A percentile compares a stretch with the other conserved stretches of the same genome.
These are phyloP conservation scores for Phocides pigmalion DNA, from an alignment of 1,140 invertebrate species.

Conservation along the genomic window DNA sequence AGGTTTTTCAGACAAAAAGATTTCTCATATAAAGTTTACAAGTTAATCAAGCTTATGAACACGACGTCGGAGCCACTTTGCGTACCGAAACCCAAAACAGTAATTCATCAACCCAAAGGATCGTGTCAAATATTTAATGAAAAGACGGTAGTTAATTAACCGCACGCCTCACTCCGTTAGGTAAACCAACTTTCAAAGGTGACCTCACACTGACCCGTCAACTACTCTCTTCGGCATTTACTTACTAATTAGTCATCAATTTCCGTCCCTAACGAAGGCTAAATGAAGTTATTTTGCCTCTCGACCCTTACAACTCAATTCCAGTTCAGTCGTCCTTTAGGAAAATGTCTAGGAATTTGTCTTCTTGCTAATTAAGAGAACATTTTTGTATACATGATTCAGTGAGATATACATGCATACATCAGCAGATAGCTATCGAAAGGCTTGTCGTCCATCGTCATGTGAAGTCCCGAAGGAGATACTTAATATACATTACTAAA, in stretches of 20 bases:
- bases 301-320: conserved; percentile 9
- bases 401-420: no score
- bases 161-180: conserved; percentile 4
- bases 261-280: conserved; percentile 16
- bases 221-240: conserved; percentile 16
- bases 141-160: conserved; percentile 22
- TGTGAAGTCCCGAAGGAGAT: no score
- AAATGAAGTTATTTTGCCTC: conserved; percentile 17
- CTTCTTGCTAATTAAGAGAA: not conserved
- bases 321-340: not conserved
- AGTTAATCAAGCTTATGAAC: no score
- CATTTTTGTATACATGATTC: no score
- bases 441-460: no score
- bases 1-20: no score
- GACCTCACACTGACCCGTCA: conserved; percentile 23
- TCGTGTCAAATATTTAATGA: conserved; percentile 17
- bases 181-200: conserved; percentile 3
- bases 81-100: not conserved
- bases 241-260: conserved; percentile 30
- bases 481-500: no score
- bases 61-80: not conserved
- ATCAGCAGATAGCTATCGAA: no score
- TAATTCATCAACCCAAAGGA: conserved; percentile 2
- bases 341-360: not conserved
- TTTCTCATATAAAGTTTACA: no score